Evolutionary conservation across 2,113 vertebrate species (phyloP).

Genomic region (Ictidomys tridecemlineatus): DNA sequence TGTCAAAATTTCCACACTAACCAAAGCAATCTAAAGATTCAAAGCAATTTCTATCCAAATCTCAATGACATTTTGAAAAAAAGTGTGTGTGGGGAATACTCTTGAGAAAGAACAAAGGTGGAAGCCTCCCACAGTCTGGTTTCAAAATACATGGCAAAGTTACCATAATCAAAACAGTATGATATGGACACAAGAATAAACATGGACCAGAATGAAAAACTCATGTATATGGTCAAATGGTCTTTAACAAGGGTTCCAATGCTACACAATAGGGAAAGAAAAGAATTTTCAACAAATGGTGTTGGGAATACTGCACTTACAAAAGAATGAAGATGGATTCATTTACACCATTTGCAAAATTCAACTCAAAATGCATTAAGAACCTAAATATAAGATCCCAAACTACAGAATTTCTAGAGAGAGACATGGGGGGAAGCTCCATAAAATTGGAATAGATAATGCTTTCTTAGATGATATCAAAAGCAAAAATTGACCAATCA

Average conservation of each 20-base stretch:
- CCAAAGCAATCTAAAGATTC: background rate
- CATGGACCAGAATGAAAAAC: background rate
- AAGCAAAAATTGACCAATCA: background rate
- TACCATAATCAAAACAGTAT: slow-evolving; percentile 24
- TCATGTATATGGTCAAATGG: background rate
- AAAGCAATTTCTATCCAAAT: background rate
- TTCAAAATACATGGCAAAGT: slow-evolving; percentile 37
- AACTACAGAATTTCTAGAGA: background rate
- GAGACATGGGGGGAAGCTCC: background rate
- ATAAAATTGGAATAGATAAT: background rate
- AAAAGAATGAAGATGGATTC: background rate
- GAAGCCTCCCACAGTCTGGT: background rate
- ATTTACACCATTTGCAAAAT: background rate
- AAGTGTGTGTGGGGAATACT: background rate
- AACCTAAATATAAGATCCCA: background rate
- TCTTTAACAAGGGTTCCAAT: background rate
- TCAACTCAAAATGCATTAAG: background rate
- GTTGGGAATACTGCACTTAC: background rate
- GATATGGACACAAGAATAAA: background rate
- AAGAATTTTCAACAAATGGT: background rate
- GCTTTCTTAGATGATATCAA: background rate
- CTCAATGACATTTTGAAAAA: background rate
- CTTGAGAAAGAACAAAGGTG: slow-evolving; percentile 13
- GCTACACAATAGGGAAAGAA: background rate
- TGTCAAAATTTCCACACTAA: background rate